A percentile compares a stretch with the other conserved stretches of the same genome.
These are phyloP conservation scores for Lagenorhynchus albirostris DNA, from an alignment of 2,113 vertebrate species.

Conservation along the genomic window DNA sequence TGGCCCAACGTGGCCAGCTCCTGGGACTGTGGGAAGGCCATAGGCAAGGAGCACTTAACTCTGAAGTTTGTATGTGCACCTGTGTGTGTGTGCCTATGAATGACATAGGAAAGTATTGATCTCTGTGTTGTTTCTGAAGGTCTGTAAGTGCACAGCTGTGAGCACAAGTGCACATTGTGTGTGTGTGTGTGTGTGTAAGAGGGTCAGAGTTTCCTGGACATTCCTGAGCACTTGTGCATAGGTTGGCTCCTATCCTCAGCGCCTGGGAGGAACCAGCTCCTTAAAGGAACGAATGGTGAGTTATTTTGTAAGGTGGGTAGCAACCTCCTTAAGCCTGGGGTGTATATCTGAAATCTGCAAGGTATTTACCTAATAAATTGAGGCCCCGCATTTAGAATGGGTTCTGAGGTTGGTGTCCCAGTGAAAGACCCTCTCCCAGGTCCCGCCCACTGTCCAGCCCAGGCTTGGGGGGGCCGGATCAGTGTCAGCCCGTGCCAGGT, in stretches of 20 bases:
- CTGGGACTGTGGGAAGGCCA: not conserved
- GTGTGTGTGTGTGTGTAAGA: not conserved
- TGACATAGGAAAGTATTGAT: not conserved
- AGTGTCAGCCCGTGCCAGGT: constrained; percentile 12
- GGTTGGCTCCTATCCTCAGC: not conserved
- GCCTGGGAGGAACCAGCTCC: not conserved
- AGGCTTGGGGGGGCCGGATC: not conserved
- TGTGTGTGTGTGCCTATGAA: not conserved
- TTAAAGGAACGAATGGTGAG: not conserved
- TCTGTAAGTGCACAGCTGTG: not conserved
- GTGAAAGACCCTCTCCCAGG: not conserved
- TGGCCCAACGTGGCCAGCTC: not conserved
- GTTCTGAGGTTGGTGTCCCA: not conserved
- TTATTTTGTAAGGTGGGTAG: not conserved
- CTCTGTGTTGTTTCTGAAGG: not conserved
- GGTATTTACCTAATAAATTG: not conserved
- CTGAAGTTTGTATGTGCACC: not conserved
- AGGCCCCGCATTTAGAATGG: not conserved
- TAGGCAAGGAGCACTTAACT: not conserved
- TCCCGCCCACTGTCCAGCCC: not conserved
- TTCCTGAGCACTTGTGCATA: not conserved
- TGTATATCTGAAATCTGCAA: not conserved
- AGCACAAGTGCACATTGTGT: not conserved
- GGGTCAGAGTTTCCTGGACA: not conserved
- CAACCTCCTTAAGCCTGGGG: not conserved